Conservation (phyloP, 1,140 invertebrate species). For the Scylla paramamosain region DNA sequence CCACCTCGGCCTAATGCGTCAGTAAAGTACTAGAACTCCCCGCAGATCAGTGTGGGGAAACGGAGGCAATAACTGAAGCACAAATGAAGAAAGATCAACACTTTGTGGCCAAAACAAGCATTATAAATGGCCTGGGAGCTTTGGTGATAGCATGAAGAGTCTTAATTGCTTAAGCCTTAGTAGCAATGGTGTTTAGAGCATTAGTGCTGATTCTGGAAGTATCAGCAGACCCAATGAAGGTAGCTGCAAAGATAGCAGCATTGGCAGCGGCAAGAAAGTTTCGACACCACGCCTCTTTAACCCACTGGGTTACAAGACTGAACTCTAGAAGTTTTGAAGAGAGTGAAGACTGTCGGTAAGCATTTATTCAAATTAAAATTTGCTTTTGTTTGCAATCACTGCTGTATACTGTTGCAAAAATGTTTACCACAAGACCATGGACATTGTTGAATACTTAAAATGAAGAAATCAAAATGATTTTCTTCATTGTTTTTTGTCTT, state of each 20-base stretch:
- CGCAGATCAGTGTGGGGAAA: neutral
- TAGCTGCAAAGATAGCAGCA: neutral
- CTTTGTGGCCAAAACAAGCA: neutral
- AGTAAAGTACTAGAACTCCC: neutral
- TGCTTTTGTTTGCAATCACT: too few relatives aligned
- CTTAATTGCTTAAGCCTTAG: neutral
- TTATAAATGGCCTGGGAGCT: neutral
- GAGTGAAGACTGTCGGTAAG: slow-evolving; percentile 47
- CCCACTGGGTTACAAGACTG: slow-evolving; percentile 59
- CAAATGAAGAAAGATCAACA: neutral
- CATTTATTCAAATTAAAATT: neutral
- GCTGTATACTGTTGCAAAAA: too few relatives aligned
- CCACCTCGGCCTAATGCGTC: neutral
- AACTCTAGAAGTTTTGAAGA: slow-evolving; percentile 58
- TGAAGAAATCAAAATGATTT: too few relatives aligned
- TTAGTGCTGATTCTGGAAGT: neutral
- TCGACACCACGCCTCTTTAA: slow-evolving; percentile 46
- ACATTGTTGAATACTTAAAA: too few relatives aligned
- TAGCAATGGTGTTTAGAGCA: neutral
- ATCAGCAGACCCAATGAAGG: neutral
- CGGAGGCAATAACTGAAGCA: neutral
- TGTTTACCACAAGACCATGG: too few relatives aligned
- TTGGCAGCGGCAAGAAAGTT: slow-evolving; percentile 36
- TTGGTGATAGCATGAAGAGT: neutral
- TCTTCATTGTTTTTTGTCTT: too few relatives aligned